A percentile compares a stretch with the other conserved stretches of the same genome.
Evolutionary conservation across 2,888 invertebrate genomes (phyloP).

Genomic region (Hipparchia sbordonii): DNA sequence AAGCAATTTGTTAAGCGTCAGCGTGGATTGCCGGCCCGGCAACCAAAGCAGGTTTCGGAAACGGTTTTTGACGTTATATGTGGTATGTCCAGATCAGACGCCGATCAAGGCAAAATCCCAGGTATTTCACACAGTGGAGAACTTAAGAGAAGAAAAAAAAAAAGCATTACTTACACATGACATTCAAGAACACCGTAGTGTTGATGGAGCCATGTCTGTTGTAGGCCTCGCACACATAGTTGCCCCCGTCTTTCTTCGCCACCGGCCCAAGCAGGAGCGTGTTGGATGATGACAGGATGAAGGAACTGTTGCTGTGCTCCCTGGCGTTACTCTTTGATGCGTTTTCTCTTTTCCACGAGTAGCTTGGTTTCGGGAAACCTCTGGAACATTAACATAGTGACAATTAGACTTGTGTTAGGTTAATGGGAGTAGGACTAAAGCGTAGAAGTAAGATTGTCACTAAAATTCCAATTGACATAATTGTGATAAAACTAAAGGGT

Average conservation of each 20-base stretch:
- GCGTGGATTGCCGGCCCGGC: too few relatives aligned
- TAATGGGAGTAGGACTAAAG: too few relatives aligned
- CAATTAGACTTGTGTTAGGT: too few relatives aligned
- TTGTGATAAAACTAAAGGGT: too few relatives aligned
- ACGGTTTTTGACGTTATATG: too few relatives aligned
- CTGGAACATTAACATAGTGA: slow-evolving; percentile 46
- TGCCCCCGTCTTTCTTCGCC: slow-evolving; percentile 87
- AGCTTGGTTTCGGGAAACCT: slow-evolving; percentile 88
- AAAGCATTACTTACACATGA: slow-evolving; percentile 87
- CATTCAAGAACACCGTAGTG: slow-evolving; percentile 88
- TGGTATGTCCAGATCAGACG: too few relatives aligned
- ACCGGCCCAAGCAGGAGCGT: slow-evolving; percentile 84
- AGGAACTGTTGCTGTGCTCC: slow-evolving; percentile 60
- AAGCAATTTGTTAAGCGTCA: too few relatives aligned
- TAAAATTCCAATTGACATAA: too few relatives aligned
- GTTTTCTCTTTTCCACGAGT: slow-evolving; percentile 87
- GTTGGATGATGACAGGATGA: slow-evolving; percentile 69
- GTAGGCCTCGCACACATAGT: slow-evolving; percentile 89
- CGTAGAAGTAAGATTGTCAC: too few relatives aligned
- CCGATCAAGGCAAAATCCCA: too few relatives aligned
- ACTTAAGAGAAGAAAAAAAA: too few relatives aligned
- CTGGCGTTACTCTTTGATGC: slow-evolving; percentile 53
- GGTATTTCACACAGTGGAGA: neutral
- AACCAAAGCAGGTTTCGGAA: too few relatives aligned
- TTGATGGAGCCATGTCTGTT: slow-evolving; percentile 91